phyloP scores from a whole-genome alignment of 2,888 invertebrate species.

The Gastracanthus pulcherrimus region DNA sequence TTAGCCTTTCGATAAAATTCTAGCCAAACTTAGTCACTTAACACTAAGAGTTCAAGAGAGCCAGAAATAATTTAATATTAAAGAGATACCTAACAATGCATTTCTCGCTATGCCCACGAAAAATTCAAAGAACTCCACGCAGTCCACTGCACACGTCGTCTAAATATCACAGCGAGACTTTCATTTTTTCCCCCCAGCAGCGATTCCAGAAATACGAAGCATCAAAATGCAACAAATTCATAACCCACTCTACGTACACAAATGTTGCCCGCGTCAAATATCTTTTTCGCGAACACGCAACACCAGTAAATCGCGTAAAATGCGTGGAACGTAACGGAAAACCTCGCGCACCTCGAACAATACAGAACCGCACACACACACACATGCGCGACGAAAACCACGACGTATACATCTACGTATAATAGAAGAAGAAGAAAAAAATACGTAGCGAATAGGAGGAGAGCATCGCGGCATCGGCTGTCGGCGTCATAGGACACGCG shows the following conservation, averaged over 20 bases:
- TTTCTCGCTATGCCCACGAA: not conserved
- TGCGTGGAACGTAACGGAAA: constrained; percentile 51
- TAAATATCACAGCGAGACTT: not conserved
- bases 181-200: not conserved
- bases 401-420: not conserved
- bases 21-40: no score
- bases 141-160: not conserved
- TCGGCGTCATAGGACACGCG: constrained; percentile 2
- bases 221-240: constrained; percentile 34
- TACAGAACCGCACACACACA: not conserved
- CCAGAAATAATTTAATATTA: no score
- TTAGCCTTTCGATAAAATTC: no score
- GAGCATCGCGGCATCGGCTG: not conserved
- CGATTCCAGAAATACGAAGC: constrained; percentile 45
- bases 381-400: not conserved
- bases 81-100: no score
- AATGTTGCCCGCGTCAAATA: constrained; percentile 3
- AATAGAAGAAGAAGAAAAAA: not conserved
- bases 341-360: not conserved
- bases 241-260: not conserved
- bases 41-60: no score
- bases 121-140: constrained; percentile 11
- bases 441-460: not conserved
- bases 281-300: not conserved
- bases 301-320: constrained; percentile 17